Conservation (phyloP, 2,113 vertebrate genomes). For the Hemibagrus wyckioides region DNA sequence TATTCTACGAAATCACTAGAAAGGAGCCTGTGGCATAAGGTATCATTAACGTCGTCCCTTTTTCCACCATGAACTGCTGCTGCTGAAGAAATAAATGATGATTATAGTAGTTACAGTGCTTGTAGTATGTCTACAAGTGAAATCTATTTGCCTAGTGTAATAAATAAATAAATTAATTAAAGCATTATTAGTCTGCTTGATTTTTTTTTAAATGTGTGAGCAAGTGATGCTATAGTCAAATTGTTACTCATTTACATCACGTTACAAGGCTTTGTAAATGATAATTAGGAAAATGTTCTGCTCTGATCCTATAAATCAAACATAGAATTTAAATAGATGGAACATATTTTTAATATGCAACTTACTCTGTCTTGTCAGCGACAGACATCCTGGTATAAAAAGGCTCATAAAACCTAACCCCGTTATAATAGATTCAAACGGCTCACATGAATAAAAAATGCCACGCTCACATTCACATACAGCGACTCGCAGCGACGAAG, state of each 20-base stretch:
- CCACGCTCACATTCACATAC: neutral
- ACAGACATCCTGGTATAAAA: slow-evolving; percentile 13
- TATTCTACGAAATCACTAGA: neutral
- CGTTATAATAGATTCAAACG: neutral
- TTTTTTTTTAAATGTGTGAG: too few relatives aligned
- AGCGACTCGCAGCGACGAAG: too few relatives aligned
- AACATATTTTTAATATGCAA: neutral
- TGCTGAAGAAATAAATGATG: neutral
- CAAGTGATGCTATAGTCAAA: too few relatives aligned
- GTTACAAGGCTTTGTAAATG: neutral
- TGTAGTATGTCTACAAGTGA: neutral
- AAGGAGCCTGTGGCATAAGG: neutral
- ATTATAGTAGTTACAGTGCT: neutral
- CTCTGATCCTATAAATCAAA: neutral
- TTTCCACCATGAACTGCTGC: neutral
- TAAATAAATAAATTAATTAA: neutral
- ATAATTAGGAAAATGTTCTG: neutral
- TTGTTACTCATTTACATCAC: neutral
- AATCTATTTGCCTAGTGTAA: neutral
- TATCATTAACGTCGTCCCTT: neutral
- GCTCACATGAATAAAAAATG: slow-evolving; percentile 26
- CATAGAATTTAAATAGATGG: neutral
- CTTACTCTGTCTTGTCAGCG: neutral
- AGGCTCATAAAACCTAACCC: neutral
- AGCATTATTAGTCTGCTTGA: neutral